Conservation (phyloP, 2,113 vertebrate species). For the Cyprinodon brontotheroides region DNA sequence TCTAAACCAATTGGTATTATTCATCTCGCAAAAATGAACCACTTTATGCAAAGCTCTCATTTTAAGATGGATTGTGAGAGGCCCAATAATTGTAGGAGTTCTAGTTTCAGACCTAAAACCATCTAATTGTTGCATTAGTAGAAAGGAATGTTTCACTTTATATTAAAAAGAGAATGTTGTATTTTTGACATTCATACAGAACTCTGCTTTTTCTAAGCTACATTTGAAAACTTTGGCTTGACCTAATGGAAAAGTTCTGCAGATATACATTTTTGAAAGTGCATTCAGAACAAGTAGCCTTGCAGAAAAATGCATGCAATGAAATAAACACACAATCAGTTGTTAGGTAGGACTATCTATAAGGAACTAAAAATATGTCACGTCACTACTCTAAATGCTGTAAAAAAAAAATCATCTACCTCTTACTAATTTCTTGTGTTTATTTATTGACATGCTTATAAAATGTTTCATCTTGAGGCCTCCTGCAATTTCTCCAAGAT, state of each 20-base stretch:
- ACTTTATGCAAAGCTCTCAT: not conserved
- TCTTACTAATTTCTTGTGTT: too few species aligned
- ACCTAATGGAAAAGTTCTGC: not conserved
- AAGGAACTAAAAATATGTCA: not conserved
- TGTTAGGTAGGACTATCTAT: not conserved
- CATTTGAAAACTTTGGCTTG: not conserved
- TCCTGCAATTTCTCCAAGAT: too few species aligned
- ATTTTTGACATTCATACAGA: not conserved
- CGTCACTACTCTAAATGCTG: too few species aligned
- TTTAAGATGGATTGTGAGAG: not conserved
- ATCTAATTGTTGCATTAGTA: not conserved
- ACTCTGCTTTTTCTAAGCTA: not conserved
- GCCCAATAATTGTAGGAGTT: not conserved
- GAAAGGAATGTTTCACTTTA: not conserved
- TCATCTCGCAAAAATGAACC: not conserved
- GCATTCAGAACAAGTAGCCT: not conserved
- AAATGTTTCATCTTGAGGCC: too few species aligned
- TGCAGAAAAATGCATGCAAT: not conserved
- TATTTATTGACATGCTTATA: too few species aligned
- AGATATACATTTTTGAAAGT: not conserved
- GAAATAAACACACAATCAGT: not conserved
- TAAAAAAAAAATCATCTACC: too few species aligned
- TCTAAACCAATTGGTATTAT: conserved; percentile 2
- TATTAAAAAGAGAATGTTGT: not conserved
- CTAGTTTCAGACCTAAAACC: not conserved